Evolutionary conservation across 35 echinoderm and acorn worm genomes (phyloP), one percentile per base, ranked within the genome.

Genomic region (Heliocidaris erythrogramma): DNA sequence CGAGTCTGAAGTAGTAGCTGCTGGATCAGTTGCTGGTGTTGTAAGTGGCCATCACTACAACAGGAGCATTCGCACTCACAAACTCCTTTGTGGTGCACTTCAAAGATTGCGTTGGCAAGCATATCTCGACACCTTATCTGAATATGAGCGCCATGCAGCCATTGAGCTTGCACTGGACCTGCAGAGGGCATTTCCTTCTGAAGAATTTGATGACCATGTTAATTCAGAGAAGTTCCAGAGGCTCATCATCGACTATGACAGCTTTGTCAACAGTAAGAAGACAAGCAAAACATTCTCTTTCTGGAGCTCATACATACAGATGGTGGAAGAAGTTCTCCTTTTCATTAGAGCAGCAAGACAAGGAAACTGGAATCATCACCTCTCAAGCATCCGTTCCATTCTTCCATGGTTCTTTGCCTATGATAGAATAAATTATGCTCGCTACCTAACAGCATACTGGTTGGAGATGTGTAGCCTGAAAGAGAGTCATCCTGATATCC

Each of bases 11-110:
- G 86, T 97, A 27, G 31, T 97, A 50, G 97, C 95, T 18, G 47
- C 88, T 91, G 95, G 95, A 16, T 96, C 97, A 50, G 59, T 94
- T 1, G 95, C 94, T 85, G 94, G 97, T 65, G 95, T 95, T 6
- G 95, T 97, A 92, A 96, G 59, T 94, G 97, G 97, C 35, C 93
- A 95, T 31, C 31, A 95, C 9, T 95, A 95, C 65, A 95, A 95
- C 84, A 71, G 95, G 48, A 48, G 32, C 48, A 21, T 93, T 21
- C 30, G 90, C 9, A 13, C 9, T 16, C 13, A 88, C 86, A 16
- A 88, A 13, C 10, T 13, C 86, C 10, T 88, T 9, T 9, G 9
- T 32, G 86, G 30, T 13, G 13, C 31, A 31, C 31, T 88, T 88
- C 31, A 16, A 24, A 13, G 86, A 10, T 16, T 88, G 31, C 13